Evolutionary conservation across 2,113 vertebrate genomes (phyloP), one percentile per base, ranked within the genome.

Genomic region (Tursiops truncatus): DNA sequence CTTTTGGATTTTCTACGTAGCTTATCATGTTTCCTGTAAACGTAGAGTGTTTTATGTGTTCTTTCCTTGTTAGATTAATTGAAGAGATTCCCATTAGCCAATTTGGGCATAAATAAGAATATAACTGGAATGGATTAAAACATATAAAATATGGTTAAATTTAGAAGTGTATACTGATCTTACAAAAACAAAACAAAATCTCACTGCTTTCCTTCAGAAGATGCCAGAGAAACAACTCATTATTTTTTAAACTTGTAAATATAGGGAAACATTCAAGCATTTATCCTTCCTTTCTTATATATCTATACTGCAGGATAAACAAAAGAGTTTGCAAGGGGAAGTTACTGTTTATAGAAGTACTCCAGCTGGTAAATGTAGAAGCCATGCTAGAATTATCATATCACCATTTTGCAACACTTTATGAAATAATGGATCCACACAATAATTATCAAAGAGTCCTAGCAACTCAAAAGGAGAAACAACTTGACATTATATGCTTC

Each of bases 201-300:
- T 80, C 12, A 50, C 83, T 76, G 25, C 3, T 91, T 53, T 94
- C 71, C 28, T 81, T 76, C 89, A 62, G 41, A 58, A 73, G 68
- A 86, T 68, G 33, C 28, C 89, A 81, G n/a, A 81, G 47, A 94
- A 93, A 79, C 41, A 86, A 81, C 41, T 68, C 25, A 81, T 81
- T 71, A 36, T 53, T 79, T 83, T 95, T 84, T 81, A 86, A 89
- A 89, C 8, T 82, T 82, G 17, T 79, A 91, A 73, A 80, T 79
- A 53, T 3, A 63, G 31, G 58, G 70, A 38, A 94, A 86, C 8
- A 1, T 28, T 82, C 8, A 82, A 84, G 18, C 10, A 86, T 10
- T 21, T 36, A 41, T 53, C 21, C 33, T 26, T 11, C 3, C 28
- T 91, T 95, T 85, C 10, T 31, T 83, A 4, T 73, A 8, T 82